Evolutionary conservation across 2,888 invertebrate genomes (phyloP).

Genomic region (Thymelicus sylvestris): DNA sequence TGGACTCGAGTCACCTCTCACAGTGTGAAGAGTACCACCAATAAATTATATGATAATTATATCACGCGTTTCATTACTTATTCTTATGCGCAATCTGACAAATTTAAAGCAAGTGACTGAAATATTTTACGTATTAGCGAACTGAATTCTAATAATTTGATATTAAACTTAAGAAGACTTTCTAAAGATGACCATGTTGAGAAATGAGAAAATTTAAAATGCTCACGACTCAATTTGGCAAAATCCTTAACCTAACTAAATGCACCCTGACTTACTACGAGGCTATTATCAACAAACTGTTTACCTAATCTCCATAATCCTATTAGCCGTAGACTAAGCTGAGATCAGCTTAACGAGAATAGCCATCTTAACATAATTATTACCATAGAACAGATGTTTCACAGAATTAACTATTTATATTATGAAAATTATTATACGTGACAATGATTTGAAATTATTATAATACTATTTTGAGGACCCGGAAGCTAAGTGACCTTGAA

Average conservation of each 20-base stretch:
- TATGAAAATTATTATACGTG: not conserved
- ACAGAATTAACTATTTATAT: slow-evolving; percentile 3
- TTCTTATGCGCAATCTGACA: no score
- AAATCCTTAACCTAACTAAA: slow-evolving; percentile 14
- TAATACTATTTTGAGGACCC: no score
- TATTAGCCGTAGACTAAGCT: slow-evolving; percentile 34
- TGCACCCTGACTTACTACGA: slow-evolving; percentile 17
- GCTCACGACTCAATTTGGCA: slow-evolving; percentile 5
- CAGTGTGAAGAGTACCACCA: no score
- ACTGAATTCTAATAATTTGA: not conserved
- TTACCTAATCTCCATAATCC: slow-evolving; percentile 34
- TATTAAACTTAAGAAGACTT: not conserved
- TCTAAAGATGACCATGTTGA: not conserved
- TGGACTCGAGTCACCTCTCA: no score
- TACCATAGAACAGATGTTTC: slow-evolving; percentile 14
- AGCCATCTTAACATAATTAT: slow-evolving; percentile 31
- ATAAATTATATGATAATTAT: no score
- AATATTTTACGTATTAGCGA: no score
- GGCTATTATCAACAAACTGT: slow-evolving; percentile 23
- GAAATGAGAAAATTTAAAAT: slow-evolving; percentile 5
- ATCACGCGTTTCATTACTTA: no score
- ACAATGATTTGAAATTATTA: no score
- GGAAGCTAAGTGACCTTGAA: no score
- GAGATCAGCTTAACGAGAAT: slow-evolving; percentile 33
- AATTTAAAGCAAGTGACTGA: no score